Evolutionary conservation across 2,113 vertebrate genomes (phyloP).

Genomic region (Enhydra lutris): DNA sequence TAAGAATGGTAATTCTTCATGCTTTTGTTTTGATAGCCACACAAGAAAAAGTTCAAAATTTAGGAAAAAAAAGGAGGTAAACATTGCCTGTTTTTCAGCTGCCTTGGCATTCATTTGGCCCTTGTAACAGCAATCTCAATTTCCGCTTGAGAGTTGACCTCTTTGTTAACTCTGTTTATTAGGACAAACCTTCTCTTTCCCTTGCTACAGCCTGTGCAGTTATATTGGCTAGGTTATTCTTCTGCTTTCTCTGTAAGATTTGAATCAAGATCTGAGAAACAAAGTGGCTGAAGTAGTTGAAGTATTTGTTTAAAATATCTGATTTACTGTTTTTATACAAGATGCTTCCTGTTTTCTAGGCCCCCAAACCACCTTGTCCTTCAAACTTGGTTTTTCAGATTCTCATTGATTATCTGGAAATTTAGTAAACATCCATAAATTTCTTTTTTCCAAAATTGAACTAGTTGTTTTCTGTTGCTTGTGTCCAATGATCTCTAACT

Average conservation of each 20-base stretch:
- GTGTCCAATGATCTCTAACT: background rate
- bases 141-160: background rate
- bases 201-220: background rate
- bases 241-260: background rate
- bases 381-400: background rate
- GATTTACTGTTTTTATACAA: background rate
- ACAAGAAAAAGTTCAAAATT: background rate
- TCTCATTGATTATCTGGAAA: background rate
- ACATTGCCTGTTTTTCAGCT: background rate
- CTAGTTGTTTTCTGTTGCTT: background rate
- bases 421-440: background rate
- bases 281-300: background rate
- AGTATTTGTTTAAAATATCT: background rate
- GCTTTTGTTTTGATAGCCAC: background rate
- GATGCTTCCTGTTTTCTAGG: background rate
- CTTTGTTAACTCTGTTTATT: background rate
- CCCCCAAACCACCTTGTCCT: background rate
- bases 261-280: background rate
- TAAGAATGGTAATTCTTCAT: background rate
- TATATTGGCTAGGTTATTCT: background rate
- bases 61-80: background rate
- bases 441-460: background rate
- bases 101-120: background rate
- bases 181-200: background rate
- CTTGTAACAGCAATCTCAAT: background rate